Evolutionary conservation across 2,113 vertebrate genomes (phyloP), one percentile per base, ranked within the genome.

Genomic region (Larimichthys crocea): DNA sequence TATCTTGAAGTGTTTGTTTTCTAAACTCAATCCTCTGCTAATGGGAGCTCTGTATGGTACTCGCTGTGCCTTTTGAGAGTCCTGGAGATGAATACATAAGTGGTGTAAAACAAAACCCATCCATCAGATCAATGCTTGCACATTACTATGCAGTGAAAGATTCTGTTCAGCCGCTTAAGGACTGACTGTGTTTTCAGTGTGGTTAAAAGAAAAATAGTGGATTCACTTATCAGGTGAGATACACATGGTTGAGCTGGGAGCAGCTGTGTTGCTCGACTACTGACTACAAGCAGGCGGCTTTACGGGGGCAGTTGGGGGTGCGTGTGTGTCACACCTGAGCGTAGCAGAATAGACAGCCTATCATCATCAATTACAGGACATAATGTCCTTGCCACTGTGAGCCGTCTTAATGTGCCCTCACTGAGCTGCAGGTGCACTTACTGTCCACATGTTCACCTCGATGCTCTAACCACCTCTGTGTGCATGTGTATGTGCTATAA

Each of bases 321-420:
- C 11, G 8, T 78, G 55, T 60, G 40, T 65, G 56, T 57, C 52
- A 46, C 79, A 86, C 77, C 78, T 82, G 66, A 83, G 42, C 3
- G 9, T 77, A 53, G 52, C 20, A 76, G 80, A 82, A 63, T 61
- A 80, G 74, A 68, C 65, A 19, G 55, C 35, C 72, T 74, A 76
- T 89, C 75, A 74, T 55, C 83, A 86, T 90, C 74, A 81, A 72
- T 86, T 86, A 83, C 61, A 81, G 69, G 42, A 10, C 85, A 89
- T 73, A 26, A 74, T 88, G 87, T 90, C 84, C 82, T 84, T 71
- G 71, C 29, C 19, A 40, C 35, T 35, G 65, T n/a, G 59, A 80
- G 72, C 20, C 2, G 12, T 65, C 72, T 74, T 59, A 10, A 67
- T 85, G 59, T 76, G 22, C 65, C 59, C 60, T 67, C 22, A 0